Evolutionary conservation across 2,113 vertebrate genomes (phyloP).

Genomic region (human (Homo sapiens)): DNA sequence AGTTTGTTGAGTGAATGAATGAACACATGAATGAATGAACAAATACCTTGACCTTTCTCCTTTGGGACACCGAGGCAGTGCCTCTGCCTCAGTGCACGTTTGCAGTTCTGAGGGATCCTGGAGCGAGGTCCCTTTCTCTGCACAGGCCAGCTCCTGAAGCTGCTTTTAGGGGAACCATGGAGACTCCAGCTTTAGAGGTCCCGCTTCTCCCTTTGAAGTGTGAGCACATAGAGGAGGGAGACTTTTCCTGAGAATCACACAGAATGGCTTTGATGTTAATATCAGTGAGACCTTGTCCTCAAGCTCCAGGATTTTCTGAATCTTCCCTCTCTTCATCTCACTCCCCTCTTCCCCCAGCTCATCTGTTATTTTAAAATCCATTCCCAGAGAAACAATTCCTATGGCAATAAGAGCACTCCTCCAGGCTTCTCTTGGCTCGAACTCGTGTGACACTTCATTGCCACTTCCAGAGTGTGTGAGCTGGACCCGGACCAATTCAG

Average conservation of each 20-base stretch:
- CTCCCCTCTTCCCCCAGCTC: not conserved
- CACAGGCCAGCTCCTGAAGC: not conserved
- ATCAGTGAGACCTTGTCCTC: not conserved
- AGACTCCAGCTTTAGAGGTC: not conserved
- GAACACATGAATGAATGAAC: not conserved
- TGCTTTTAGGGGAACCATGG: not conserved
- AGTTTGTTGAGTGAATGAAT: not conserved
- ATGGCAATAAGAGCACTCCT: not conserved
- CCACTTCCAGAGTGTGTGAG: conserved; percentile 22
- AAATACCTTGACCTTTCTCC: not conserved
- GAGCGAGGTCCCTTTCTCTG: not conserved
- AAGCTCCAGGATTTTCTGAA: not conserved
- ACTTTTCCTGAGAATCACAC: not conserved
- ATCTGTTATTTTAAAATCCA: conserved; percentile 67
- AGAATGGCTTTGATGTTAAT: not conserved
- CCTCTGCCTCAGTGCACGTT: fast-evolving
- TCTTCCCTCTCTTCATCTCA: not conserved
- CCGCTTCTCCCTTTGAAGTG: not conserved
- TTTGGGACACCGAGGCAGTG: not conserved
- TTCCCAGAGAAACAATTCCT: conserved; percentile 63
- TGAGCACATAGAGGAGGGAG: not conserved
- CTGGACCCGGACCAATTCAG: conserved; percentile 37
- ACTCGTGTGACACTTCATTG: conserved; percentile 51
- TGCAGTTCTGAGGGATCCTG: not conserved
- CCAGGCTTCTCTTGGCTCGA: conserved; percentile 19